Evolutionary conservation across 2,797 vertebrate species (phyloP).

Genomic region (Sphenopsis melanotis): DNA sequence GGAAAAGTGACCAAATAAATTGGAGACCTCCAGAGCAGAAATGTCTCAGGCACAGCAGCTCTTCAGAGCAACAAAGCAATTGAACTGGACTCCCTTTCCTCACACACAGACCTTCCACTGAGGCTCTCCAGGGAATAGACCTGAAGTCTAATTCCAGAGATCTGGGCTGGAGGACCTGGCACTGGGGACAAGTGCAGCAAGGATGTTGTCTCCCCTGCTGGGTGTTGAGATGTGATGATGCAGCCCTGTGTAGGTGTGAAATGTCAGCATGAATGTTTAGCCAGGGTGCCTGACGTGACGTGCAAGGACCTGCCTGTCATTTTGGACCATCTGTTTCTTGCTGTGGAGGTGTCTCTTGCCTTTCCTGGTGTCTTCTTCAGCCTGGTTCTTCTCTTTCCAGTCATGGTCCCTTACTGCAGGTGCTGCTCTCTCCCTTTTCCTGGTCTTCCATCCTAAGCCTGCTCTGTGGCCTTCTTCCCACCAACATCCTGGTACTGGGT

Average conservation of each 20-base stretch:
- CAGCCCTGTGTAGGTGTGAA: not conserved
- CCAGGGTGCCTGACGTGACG: not conserved
- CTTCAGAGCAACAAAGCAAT: not conserved
- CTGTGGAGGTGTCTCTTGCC: not conserved
- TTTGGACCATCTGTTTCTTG: not conserved
- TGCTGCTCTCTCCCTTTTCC: not conserved
- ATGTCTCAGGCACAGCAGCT: not conserved
- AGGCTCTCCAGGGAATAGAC: not conserved
- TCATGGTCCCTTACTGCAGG: not conserved
- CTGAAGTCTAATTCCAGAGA: not conserved
- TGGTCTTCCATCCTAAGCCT: not conserved
- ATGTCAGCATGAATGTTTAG: not conserved
- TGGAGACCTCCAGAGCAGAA: not conserved
- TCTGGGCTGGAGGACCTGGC: not conserved
- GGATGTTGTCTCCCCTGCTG: not conserved
- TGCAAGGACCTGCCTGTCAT: not conserved
- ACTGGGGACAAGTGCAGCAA: not conserved
- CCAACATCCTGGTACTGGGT: not conserved
- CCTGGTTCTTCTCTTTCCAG: not conserved
- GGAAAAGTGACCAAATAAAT: not conserved
- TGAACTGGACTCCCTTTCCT: not conserved
- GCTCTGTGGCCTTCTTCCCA: not conserved
- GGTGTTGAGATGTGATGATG: not conserved
- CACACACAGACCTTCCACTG: not conserved
- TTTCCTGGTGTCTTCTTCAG: not conserved